Evolutionary conservation across 2,888 invertebrate species (phyloP).

Genomic region (Hylaea fasciaria): DNA sequence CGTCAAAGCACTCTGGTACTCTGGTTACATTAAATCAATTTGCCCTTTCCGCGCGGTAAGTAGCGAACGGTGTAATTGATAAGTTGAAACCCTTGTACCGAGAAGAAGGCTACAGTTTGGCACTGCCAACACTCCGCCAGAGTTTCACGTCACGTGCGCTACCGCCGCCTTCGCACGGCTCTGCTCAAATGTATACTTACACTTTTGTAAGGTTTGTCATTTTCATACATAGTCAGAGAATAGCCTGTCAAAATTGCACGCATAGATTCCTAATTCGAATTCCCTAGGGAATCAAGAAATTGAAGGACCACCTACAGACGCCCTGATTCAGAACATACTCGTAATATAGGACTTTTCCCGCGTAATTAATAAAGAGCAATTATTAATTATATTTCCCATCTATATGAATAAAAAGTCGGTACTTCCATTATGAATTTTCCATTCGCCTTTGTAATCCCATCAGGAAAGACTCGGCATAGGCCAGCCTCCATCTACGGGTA

Average conservation of each 20-base stretch:
- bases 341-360: no score
- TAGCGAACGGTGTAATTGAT: slow-evolving; percentile 85
- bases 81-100: slow-evolving; percentile 85
- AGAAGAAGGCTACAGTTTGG: slow-evolving; percentile 78
- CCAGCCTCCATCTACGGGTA: slow-evolving; percentile 42
- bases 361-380: no score
- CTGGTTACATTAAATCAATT: slow-evolving; percentile 86
- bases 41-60: slow-evolving; percentile 85
- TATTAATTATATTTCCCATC: no score
- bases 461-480: slow-evolving; percentile 26
- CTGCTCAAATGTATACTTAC: slow-evolving; percentile 48
- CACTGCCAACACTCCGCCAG: slow-evolving; percentile 63
- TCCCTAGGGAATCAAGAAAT: no score
- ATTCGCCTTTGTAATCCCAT: slow-evolving; percentile 27
- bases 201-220: slow-evolving; percentile 39
- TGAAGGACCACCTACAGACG: no score
- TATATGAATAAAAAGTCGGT: slow-evolving; percentile 13
- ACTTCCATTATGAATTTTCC: slow-evolving; percentile 26
- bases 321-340: no score
- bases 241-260: no score
- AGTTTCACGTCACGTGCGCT: slow-evolving; percentile 58
- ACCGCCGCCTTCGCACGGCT: slow-evolving; percentile 46
- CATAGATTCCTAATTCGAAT: no score
- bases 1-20: slow-evolving; percentile 85
- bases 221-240: slow-evolving; percentile 20